Base-by-base conservation (phyloP, 2,113 vertebrate species). In the Myiagra hebetior region DNA sequence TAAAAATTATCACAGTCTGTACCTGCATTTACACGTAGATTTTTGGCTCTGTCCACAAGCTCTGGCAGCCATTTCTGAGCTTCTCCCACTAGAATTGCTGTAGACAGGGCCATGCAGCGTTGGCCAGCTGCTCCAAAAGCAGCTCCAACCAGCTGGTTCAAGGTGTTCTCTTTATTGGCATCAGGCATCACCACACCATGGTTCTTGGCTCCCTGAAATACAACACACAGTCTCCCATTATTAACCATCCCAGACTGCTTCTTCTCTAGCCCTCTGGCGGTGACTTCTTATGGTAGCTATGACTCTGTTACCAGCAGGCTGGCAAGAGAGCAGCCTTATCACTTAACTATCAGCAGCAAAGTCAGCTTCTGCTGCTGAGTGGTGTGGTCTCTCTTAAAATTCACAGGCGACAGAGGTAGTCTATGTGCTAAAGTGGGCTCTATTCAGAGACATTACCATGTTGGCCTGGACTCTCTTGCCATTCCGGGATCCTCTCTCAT, bases 161-260 rank as follows among this genome's bases (percentile, higher is more conserved):
- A 97, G 7, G 99, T 99, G 97, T 99, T 99, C 98, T 99, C 99
- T 94, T 99, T 99, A 97, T 99, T 99, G 95, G 99, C 99, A 97
- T 99, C 99, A 14, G 99, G 99, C 99, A 99, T 99, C 96, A 99
- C 98, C 80, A 99, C 99, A 77, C 99, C 99, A 57, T 99, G 99
- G 97, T 99, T 99, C 98, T 99, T 99, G 69, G 99, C 99, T 95
- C 99, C 99, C 99, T 99, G 89, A 87, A 95, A 93, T 62, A 90
- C 20, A 87, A 68, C 39, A 59, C 26, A 62, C 3, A 28, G 42
- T n/a, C 33, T 74, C 46, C 31, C 35, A 78, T 84, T 77, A 62
- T 57, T 86, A 70, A 69, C 15, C 52, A 79, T 11, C 13, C 31
- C 49, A 67, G 39, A 30, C 12, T 31, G 30, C 33, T 63, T 39